phyloP scores from a whole-genome alignment of 2,888 invertebrate species.

The Diploptera punctata region DNA sequence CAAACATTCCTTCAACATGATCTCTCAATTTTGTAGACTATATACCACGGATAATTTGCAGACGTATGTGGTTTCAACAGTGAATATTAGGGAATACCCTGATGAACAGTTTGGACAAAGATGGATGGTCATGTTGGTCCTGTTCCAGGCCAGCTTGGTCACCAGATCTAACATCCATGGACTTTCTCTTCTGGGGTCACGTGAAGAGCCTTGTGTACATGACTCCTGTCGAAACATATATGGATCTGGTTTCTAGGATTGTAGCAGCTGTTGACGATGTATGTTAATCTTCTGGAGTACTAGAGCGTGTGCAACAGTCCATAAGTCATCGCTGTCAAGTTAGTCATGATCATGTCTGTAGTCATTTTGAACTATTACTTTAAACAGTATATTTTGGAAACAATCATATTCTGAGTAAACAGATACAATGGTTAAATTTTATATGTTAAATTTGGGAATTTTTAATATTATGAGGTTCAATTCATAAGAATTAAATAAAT shows the following conservation, averaged over 20 bases:
- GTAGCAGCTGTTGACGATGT: not conserved
- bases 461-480: no score
- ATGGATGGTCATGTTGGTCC: slow-evolving; percentile 6
- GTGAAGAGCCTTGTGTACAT: no score
- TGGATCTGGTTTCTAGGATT: not conserved
- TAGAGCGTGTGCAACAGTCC: no score
- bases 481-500: no score
- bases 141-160: not conserved
- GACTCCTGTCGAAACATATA: not conserved
- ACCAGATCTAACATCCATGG: no score
- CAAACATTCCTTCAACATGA: not conserved
- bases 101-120: slow-evolving; percentile 3
- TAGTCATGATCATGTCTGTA: not conserved
- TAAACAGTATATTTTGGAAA: not conserved
- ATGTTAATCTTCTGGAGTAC: not conserved
- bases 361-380: not conserved
- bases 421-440: no score
- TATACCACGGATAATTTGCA: not conserved
- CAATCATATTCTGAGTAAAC: no score
- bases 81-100: no score
- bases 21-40: not conserved
- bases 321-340: no score
- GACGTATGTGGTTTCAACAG: not conserved
- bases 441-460: no score
- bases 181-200: no score